A percentile compares a stretch with the other conserved stretches of the same genome.
These are phyloP conservation scores for Sebastes kiyomatsui DNA, from an alignment of 2,797 vertebrate genomes.

Conservation along the genomic window DNA sequence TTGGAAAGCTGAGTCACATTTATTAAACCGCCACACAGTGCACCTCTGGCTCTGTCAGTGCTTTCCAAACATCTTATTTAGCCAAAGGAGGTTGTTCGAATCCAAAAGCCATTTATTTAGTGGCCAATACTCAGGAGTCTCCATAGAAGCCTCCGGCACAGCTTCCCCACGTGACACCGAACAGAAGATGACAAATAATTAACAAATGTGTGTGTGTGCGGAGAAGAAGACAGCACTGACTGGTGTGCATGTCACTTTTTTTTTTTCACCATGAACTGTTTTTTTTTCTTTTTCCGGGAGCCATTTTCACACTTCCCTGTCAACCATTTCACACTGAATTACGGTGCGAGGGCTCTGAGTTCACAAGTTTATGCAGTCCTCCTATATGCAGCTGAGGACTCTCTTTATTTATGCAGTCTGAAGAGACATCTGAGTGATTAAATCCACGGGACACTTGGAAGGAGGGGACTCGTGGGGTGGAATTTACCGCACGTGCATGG, in stretches of 20 bases:
- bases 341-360: conserved; percentile 48
- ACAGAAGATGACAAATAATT: conserved; percentile 71
- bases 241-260: conserved; percentile 46
- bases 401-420: conserved; percentile 58
- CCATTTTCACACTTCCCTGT: conserved; percentile 62
- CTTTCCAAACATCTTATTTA: conserved; percentile 78
- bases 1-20: conserved; percentile 73
- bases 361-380: conserved; percentile 47
- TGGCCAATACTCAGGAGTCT: conserved; percentile 45
- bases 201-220: conserved; percentile 16
- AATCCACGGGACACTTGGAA: conserved; percentile 37
- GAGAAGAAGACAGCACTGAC: conserved; percentile 6
- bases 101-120: conserved; percentile 70
- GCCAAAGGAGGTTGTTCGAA: conserved; percentile 67
- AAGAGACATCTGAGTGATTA: conserved; percentile 53
- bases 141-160: conserved; percentile 46
- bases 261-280: conserved; percentile 19
- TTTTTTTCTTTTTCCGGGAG: conserved; percentile 5
- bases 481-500: conserved; percentile 6
- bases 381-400: conserved; percentile 37
- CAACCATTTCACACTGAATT: conserved; percentile 71
- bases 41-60: conserved; percentile 54
- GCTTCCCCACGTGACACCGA: conserved; percentile 49
- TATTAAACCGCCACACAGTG: conserved; percentile 65
- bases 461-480: conserved; percentile 17